Evolutionary conservation across 2,113 vertebrate species (phyloP).

Genomic region (Empidonax alnorum): DNA sequence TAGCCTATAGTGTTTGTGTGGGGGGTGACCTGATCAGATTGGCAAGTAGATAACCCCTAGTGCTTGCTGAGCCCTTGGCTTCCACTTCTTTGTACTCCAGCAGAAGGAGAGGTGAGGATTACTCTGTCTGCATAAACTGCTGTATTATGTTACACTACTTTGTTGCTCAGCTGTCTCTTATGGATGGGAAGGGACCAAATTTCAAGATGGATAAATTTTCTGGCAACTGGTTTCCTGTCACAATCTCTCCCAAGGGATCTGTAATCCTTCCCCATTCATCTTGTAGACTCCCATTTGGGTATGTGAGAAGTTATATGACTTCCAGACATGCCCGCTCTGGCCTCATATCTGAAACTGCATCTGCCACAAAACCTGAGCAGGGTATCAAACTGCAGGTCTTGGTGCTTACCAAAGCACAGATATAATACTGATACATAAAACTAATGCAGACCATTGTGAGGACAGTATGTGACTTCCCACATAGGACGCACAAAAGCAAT

Average conservation of each 20-base stretch:
- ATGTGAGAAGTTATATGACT: not conserved
- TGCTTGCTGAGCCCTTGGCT: not conserved
- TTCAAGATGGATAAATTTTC: not conserved
- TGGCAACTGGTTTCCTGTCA: not conserved
- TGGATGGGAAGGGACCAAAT: not conserved
- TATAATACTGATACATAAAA: not conserved
- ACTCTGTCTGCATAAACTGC: not conserved
- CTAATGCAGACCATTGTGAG: not conserved
- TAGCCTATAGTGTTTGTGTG: accelerated
- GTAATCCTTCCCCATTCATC: accelerated
- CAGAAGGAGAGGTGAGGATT: not conserved
- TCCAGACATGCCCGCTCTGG: not conserved
- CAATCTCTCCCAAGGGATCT: not conserved
- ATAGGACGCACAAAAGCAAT: not conserved
- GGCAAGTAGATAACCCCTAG: accelerated
- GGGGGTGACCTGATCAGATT: not conserved
- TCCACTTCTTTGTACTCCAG: not conserved
- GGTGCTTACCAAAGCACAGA: not conserved
- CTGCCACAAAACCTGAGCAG: not conserved
- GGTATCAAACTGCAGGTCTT: not conserved
- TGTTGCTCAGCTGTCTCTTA: not conserved
- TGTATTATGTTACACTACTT: accelerated
- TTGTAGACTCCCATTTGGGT: not conserved
- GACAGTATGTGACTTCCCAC: not conserved
- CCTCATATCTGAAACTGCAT: not conserved